Percentiles rank a stretch among this genome's conserved stretches.
Evolutionary conservation across 2,113 vertebrate species (phyloP).

Genomic region (Numenius arquata): DNA sequence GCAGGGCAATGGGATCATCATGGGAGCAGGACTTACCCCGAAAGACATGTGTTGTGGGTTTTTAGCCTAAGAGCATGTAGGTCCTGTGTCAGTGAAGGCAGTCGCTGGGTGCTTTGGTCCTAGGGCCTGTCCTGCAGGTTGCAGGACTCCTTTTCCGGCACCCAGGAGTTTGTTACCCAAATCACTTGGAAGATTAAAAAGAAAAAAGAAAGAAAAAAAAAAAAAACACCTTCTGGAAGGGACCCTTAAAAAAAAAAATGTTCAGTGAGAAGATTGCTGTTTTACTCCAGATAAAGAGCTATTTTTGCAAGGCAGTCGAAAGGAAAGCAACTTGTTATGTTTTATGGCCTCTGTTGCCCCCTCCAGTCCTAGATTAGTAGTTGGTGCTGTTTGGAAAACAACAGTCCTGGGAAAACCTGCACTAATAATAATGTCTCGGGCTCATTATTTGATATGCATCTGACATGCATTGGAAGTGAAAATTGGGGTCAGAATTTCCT

Average conservation of each 20-base stretch:
- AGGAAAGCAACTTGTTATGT: background rate
- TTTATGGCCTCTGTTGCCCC: constrained; percentile 65
- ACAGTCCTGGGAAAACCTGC: background rate
- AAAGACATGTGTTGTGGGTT: fast-evolving
- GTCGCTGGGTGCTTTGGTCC: background rate
- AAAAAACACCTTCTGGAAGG: background rate
- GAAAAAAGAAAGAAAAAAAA: background rate
- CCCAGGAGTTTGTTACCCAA: background rate
- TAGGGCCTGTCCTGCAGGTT: background rate
- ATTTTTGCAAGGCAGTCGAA: background rate
- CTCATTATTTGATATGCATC: background rate
- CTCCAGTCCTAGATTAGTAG: constrained; percentile 57
- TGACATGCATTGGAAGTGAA: background rate
- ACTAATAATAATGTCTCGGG: background rate
- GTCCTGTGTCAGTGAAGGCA: background rate
- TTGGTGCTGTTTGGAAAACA: constrained; percentile 1
- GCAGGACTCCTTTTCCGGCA: background rate
- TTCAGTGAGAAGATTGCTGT: background rate
- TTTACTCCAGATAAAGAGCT: background rate
- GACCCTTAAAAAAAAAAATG: background rate
- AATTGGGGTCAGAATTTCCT: background rate
- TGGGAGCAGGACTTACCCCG: background rate
- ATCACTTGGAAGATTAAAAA: background rate
- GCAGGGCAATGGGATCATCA: background rate
- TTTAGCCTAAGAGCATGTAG: fast-evolving